Percentiles rank a stretch among this genome's conserved stretches.
Evolutionary conservation across 2,888 invertebrate species (phyloP).

Genomic region (Zygothrica quintamaculata): DNA sequence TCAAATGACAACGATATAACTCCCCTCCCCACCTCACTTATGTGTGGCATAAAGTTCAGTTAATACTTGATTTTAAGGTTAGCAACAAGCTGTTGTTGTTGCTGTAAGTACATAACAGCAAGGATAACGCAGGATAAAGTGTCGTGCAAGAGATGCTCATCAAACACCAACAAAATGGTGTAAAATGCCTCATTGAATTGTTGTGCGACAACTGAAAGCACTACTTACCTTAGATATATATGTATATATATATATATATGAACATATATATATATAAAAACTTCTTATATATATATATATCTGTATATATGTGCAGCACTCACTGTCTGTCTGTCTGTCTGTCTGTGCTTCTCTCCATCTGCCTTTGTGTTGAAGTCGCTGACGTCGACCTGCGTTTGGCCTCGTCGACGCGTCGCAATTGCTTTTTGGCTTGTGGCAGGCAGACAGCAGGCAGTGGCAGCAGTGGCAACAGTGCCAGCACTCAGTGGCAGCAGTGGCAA

Average conservation of each 20-base stretch:
- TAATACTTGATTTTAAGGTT: too few species aligned
- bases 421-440: slow-evolving; percentile 52
- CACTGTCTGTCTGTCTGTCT: slow-evolving; percentile 3
- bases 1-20: slow-evolving; percentile 75
- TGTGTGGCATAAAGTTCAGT: too few species aligned
- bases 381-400: slow-evolving; percentile 61
- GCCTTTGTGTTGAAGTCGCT: slow-evolving; percentile 24
- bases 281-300: too few species aligned
- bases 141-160: slow-evolving; percentile 59
- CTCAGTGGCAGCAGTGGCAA: too few species aligned
- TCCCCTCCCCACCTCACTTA: too few species aligned
- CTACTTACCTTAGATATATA: slow-evolving; percentile 47
- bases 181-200: slow-evolving; percentile 78
- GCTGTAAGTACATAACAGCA: too few species aligned
- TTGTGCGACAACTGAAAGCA: slow-evolving; percentile 53
- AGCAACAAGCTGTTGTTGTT: background rate
- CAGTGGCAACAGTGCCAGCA: too few species aligned
- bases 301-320: slow-evolving; percentile 9
- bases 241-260: slow-evolving; percentile 2
- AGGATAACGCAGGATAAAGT: slow-evolving; percentile 34
- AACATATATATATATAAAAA: background rate
- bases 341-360: slow-evolving; percentile 13
- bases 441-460: too few species aligned
- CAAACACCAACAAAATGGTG: slow-evolving; percentile 76
- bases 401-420: slow-evolving; percentile 50